A percentile compares a stretch with the other conserved stretches of the same genome.
These are phyloP conservation scores for Leptodactylus fuscus DNA, from an alignment of 2,113 vertebrate genomes.

Conservation along the genomic window DNA sequence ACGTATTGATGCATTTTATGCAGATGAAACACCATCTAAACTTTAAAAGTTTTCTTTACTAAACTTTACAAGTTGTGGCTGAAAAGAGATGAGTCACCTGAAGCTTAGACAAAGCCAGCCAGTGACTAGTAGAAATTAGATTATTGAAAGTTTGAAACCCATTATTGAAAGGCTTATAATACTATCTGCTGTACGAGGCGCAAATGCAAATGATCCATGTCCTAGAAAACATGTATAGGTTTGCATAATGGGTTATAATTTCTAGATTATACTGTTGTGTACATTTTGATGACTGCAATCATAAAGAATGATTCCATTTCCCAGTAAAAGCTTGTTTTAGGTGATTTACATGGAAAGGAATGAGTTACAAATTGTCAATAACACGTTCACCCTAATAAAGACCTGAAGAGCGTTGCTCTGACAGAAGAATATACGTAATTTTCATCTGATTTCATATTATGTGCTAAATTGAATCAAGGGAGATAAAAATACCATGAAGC, in stretches of 20 bases:
- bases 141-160: slow-evolving; percentile 4
- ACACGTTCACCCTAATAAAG: slow-evolving; percentile 52
- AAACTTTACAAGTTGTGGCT: no score
- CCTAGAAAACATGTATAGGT: background rate
- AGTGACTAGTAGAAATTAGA: background rate
- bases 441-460: slow-evolving; percentile 60
- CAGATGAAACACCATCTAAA: no score
- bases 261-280: slow-evolving; percentile 36
- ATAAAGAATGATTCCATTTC: slow-evolving; percentile 27
- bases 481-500: slow-evolving; percentile 48
- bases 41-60: no score
- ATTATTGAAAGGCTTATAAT: background rate
- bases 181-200: background rate
- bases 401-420: slow-evolving; percentile 51
- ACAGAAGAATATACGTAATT: slow-evolving; percentile 60
- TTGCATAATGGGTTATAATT: slow-evolving; percentile 26
- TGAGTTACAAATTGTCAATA: slow-evolving; percentile 53
- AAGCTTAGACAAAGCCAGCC: background rate
- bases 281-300: slow-evolving; percentile 3
- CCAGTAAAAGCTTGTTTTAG: slow-evolving; percentile 28
- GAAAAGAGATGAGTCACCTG: slow-evolving; percentile 3
- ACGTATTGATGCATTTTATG: no score
- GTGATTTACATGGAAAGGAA: slow-evolving; percentile 43
- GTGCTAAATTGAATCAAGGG: slow-evolving; percentile 61
- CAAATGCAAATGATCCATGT: slow-evolving; percentile 25